Evolutionary conservation across 2,113 vertebrate species (phyloP), one percentile per base, ranked within the genome.

Genomic region (Asarcornis scutulata): DNA sequence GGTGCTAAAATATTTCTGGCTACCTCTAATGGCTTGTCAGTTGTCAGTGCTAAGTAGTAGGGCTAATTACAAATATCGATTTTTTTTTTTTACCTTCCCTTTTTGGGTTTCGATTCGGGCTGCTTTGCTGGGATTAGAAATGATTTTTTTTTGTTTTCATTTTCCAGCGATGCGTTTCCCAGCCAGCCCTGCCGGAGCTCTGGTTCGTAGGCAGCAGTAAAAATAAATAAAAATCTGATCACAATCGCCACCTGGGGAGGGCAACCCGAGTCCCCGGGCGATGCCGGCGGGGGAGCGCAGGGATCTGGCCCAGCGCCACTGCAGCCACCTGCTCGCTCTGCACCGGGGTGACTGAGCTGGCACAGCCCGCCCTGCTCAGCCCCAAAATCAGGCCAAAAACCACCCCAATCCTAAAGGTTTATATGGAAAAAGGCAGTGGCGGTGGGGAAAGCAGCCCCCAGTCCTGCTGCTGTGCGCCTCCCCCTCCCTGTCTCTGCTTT

Each of bases 201-300:
- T 26, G 11, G 23, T 63, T 67, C 34, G 63, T 44, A 18, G 53
- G 17, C 50, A 42, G 66, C 29, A 31, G 26, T 69, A 5, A 14
- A 20, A 36, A 58, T 21, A 32, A 42, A 56, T 2, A 5, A 5
- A 2, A 17, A 15, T 29, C 27, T 53, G 16, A 31, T 44, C 29
- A 5, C 25, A 34, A 6, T 9, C 26, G 4, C 17, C 38, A 27
- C 36, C 25, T 55, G 34, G 34, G 60, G 60, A n/a, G 25, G 62
- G 16, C 7, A 55, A 66, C 4, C 11, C 7, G 20, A 42, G 16
- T 34, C 21, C 25, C 16, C 12, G 29, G 60, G 63, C 0, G 0
- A 9, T 68, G 69, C 52, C 2, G 4, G 11, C 50, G 12, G 40
- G 12, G 25, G 59, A 31, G 32, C 13, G 22, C 23, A 20, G 59